Evolutionary conservation across 2,888 invertebrate genomes (phyloP).

Genomic region (Drosophila paracracens): DNA sequence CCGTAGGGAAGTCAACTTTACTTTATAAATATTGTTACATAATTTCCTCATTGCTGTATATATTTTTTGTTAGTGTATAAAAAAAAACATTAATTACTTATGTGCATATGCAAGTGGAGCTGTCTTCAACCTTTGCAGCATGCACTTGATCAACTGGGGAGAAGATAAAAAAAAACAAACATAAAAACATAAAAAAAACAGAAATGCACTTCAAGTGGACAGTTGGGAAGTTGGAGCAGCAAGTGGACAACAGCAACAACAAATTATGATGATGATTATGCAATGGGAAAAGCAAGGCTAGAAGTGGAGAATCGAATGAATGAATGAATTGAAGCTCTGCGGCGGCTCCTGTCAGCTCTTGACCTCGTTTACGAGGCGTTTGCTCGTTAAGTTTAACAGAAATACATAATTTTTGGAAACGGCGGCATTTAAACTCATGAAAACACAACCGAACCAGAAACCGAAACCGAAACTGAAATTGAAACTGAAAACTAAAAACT

Average conservation of each 20-base stretch:
- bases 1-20: neutral
- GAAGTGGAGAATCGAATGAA: conserved; percentile 37
- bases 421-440: conserved; percentile 1
- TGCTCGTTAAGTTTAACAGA: conserved; percentile 34
- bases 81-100: conserved; percentile 56
- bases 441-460: conserved; percentile 17
- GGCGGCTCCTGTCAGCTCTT: conserved; percentile 61
- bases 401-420: conserved; percentile 39
- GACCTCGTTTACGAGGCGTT: conserved; percentile 57
- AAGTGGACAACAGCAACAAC: conserved; percentile 60
- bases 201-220: conserved; percentile 74
- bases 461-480: neutral
- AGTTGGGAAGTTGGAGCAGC: conserved; percentile 54
- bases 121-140: conserved; percentile 60
- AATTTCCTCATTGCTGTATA: conserved; percentile 3
- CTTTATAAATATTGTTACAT: neutral
- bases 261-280: conserved; percentile 58
- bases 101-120: conserved; percentile 62
- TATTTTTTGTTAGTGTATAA: conserved; percentile 30
- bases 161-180: conserved; percentile 27
- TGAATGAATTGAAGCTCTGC: conserved; percentile 39
- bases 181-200: conserved; percentile 2
- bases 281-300: conserved; percentile 53
- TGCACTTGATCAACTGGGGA: conserved; percentile 69
- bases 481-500: conserved; percentile 8